Conservation (phyloP, 2,797 vertebrate genomes). For the Chromis chromis region DNA sequence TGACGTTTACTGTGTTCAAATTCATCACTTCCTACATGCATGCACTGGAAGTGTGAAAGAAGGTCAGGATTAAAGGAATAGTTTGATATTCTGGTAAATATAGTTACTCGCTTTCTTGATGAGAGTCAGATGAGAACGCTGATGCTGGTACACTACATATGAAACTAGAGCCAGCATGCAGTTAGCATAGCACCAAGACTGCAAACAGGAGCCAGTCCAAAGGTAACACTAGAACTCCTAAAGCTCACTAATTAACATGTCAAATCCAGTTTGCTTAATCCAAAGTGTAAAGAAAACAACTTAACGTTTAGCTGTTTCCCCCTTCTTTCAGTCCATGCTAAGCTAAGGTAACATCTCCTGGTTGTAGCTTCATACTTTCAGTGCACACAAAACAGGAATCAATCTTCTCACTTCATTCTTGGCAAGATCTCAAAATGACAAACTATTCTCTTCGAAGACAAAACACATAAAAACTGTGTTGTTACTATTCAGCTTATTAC, state of each 20-base stretch:
- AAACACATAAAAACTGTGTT: slow-evolving; percentile 4
- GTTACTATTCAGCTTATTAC: not conserved
- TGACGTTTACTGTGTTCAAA: not conserved
- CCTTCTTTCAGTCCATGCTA: not conserved
- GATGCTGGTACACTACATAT: not conserved
- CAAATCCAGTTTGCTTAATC: not conserved
- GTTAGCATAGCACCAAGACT: not conserved
- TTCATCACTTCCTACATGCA: not conserved
- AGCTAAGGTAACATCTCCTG: not conserved
- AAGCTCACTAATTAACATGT: not conserved
- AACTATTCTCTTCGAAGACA: not conserved
- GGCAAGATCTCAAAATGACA: not conserved
- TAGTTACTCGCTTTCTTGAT: not conserved
- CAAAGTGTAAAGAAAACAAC: not conserved
- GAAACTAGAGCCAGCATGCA: not conserved
- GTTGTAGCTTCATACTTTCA: slow-evolving; percentile 10
- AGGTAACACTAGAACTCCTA: not conserved
- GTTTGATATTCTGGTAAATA: not conserved
- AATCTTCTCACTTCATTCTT: not conserved
- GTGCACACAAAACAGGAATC: not conserved
- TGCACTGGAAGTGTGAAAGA: not conserved
- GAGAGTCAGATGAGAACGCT: not conserved
- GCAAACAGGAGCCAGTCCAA: not conserved
- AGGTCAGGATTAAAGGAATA: not conserved
- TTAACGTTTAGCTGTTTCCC: not conserved